Evolutionary conservation across 2,113 vertebrate genomes (phyloP).

Genomic region (Arvicanthis niloticus): DNA sequence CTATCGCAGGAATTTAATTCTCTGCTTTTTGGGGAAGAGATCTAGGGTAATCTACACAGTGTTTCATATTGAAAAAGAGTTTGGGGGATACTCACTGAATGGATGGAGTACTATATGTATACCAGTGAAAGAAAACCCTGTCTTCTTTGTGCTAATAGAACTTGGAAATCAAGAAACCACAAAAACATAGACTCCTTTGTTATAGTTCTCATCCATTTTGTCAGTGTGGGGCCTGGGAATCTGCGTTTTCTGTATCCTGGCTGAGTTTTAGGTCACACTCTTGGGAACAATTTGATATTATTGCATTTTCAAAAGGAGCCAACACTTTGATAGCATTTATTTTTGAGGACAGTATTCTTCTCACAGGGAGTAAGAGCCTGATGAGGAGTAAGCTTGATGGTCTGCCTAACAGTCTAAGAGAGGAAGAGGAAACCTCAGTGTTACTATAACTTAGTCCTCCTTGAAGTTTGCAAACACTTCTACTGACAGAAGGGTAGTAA

Average conservation of each 20-base stretch:
- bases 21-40: not conserved
- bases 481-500: not conserved
- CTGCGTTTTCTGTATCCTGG: not conserved
- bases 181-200: not conserved
- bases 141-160: not conserved
- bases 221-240: fast-evolving
- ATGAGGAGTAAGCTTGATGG: not conserved
- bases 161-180: not conserved
- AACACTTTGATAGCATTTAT: not conserved
- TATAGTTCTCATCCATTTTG: not conserved
- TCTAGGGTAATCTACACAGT: not conserved
- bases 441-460: too few species aligned
- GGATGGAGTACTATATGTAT: not conserved
- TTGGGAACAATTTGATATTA: not conserved
- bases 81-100: not conserved
- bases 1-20: slow-evolving; percentile 16
- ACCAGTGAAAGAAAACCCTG: not conserved
- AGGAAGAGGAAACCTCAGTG: not conserved
- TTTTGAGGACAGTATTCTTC: not conserved
- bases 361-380: not conserved
- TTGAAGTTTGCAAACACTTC: not conserved
- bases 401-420: not conserved
- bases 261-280: not conserved
- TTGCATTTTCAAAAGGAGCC: not conserved
- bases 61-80: not conserved